Evolutionary conservation across 2,113 vertebrate genomes (phyloP), one percentile per base, ranked within the genome.

Genomic region (Indicator indicator): DNA sequence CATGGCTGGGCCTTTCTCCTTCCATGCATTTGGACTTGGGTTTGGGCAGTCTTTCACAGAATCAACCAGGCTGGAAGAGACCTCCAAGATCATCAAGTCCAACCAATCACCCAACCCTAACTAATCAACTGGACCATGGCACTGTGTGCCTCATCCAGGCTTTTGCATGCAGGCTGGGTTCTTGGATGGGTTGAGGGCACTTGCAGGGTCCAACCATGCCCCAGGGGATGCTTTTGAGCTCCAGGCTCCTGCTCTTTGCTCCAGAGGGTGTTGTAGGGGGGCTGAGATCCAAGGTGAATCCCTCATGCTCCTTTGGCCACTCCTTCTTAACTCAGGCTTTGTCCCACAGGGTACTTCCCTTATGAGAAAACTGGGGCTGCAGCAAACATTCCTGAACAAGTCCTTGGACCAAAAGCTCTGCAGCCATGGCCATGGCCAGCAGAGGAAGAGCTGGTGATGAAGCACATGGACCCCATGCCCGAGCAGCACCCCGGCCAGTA

Each of bases 381-480:
- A 12, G 4, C 4, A 0, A 32, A 4, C 27, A 17, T 28, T 13
- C 32, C 79, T 0, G 75, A 67, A 0, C 9, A 23, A 0, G 6
- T 14, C 5, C 24, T 63, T 1, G 30, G 20, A 12, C 50, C 72
- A 0, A 59, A 60, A 11, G 16, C 36, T 1, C 23, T 16, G 4
- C 1, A 1, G 0, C 4, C 4, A 0, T 2, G 10, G 27, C 65
- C 2, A 0, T 24, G 14, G 36, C 54, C 2, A 1, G 17, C 2
- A 9, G 55, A 89, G 36, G 78, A 79, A 7, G 59, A 84, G n/a
- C 63, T 36, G 2, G 1, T 6, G 56, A 7, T 5, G 68, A 2
- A 0, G 4, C 40, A 20, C 55, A 1, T 1, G 44, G 56, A 40
- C 10, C 55, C 26, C 0, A 0, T 5, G 40, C 30, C 27, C 12